Percentiles rank a stretch among this genome's conserved stretches.
These are phyloP conservation scores for Bombus consobrinus DNA, from an alignment of 1,140 invertebrate genomes.

Conservation along the genomic window DNA sequence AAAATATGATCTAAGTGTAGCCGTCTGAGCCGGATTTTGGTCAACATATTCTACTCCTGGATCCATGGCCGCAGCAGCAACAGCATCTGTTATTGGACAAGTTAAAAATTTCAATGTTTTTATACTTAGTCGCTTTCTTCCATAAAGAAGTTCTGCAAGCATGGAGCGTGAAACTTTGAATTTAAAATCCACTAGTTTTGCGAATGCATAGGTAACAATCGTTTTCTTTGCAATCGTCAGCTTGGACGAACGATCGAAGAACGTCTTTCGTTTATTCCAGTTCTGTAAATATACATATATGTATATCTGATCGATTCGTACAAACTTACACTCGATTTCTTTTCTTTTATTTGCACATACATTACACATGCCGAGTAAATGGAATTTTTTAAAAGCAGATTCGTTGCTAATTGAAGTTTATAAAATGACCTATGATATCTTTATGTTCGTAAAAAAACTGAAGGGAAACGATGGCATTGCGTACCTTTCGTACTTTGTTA, in stretches of 20 bases:
- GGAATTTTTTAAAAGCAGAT: not conserved
- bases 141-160: not conserved
- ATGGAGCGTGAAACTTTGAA: no score
- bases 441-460: not conserved
- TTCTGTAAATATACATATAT: no score
- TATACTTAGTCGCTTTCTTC: not conserved
- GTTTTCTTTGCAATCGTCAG: no score
- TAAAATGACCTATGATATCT: not conserved
- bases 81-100: slow-evolving; percentile 50
- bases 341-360: no score
- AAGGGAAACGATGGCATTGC: not conserved
- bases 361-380: not conserved
- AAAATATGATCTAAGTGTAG: slow-evolving; percentile 84
- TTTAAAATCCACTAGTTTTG: no score
- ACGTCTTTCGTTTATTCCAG: no score
- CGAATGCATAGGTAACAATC: no score
- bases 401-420: not conserved
- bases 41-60: slow-evolving; percentile 75
- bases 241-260: no score
- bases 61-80: slow-evolving; percentile 49
- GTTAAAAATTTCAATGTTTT: not conserved
- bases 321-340: no score
- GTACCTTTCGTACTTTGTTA: not conserved
- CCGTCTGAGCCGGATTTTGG: slow-evolving; percentile 72
- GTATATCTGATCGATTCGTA: no score